Base-by-base conservation (phyloP, 2,113 vertebrate species). In the Nicator chloris region DNA sequence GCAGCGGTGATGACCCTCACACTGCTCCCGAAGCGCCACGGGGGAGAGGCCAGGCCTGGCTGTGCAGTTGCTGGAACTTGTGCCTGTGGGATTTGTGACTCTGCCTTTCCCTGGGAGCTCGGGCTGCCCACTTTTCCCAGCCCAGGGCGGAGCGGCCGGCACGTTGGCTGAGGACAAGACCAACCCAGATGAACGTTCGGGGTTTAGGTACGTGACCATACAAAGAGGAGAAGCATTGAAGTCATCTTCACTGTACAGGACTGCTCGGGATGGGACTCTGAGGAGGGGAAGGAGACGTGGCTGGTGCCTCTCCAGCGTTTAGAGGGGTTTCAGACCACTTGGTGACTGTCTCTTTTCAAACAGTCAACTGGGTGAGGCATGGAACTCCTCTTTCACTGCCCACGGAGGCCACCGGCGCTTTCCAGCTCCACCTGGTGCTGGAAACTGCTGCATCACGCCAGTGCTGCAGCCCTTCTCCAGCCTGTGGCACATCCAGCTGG, bases 1-100 rank as follows among this genome's bases (percentile, higher is more conserved):
- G 15, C 98, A 98, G 60, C 99, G 99, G 98, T 99, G 99, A 99
- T 98, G 97, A 91, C 86, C 61, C 93, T 47, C 45, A 4, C 64
- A 2, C 66, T 28, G 47, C 68, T 82, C 66, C 66, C 24, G 1
- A 22, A 68, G 75, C 24, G 53, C 83, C 14, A 1, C 50, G 72
- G 15, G 72, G 82, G 76, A 63, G 24, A 93, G 79, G 86, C 10
- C 40, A 50, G 66, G 66, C 65, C 75, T 31, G 35, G 84, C 88
- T 4, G 4, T 10, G 75, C 11, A 15, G 77, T 11, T 65, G 71
- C 89, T 81, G 93, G 88, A 85, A 88, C 78, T 90, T 21, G 45
- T 77, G 89, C 88, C 70, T 3, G 15, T 56, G 88, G 93, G 72
- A 50, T 86, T 45, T 9, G 59, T 37, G 90, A 51, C 87, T 83